Conservation (phyloP, 2,888 invertebrate genomes). For the Sarcophaga rosellei region DNA sequence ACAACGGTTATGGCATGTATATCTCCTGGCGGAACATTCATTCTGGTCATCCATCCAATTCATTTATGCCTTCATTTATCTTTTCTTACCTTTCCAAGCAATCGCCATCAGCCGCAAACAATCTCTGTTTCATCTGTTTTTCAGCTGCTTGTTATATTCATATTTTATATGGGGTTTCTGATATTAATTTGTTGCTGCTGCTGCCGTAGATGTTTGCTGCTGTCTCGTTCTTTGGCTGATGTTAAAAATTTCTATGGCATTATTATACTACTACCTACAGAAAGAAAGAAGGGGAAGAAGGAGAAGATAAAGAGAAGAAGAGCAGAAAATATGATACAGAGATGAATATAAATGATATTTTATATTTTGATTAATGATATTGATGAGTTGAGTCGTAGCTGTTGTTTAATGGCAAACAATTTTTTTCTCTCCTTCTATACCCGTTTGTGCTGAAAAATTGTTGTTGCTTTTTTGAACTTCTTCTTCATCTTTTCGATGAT, state of each 20-base stretch:
- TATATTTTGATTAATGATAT: constrained; percentile 79
- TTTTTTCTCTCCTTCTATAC: neutral
- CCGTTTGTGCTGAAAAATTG: constrained; percentile 9
- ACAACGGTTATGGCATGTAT: neutral
- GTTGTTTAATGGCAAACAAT: constrained; percentile 19
- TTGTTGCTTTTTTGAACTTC: constrained; percentile 24
- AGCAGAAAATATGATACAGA: constrained; percentile 70
- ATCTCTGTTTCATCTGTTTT: constrained; percentile 3
- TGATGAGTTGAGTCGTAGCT: constrained; percentile 74
- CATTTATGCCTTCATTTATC: constrained; percentile 9
- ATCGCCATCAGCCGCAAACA: neutral
- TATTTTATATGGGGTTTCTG: constrained; percentile 41
- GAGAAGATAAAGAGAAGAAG: constrained; percentile 14
- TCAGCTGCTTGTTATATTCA: constrained; percentile 51
- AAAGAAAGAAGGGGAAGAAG: neutral
- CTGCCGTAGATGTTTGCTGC: constrained; percentile 35
- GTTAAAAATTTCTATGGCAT: constrained; percentile 74
- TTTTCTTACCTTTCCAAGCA: constrained; percentile 8
- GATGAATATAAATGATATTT: constrained; percentile 79
- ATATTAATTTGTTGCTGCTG: constrained; percentile 71
- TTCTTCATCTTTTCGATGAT: constrained; percentile 11
- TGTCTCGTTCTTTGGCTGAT: constrained; percentile 66
- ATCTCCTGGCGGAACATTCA: no score
- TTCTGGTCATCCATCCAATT: neutral
- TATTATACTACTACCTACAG: constrained; percentile 6